Conservation (phyloP, 1,140 invertebrate genomes). For the Drosophila paulistorum region DNA sequence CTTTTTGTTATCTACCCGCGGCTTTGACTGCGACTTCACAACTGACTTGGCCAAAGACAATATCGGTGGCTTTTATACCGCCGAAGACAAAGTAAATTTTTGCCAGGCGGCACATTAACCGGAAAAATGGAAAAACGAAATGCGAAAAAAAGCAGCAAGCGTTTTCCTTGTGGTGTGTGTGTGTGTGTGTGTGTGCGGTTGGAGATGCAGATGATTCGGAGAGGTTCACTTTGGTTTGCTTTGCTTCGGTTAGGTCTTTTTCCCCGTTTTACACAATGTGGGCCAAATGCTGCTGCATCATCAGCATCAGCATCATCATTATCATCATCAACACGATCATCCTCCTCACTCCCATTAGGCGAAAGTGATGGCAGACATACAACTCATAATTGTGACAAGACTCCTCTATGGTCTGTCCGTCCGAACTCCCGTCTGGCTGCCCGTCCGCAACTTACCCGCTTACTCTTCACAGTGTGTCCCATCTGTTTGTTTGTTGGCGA, state of each 20-base stretch:
- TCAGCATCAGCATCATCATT: slow-evolving; percentile 37
- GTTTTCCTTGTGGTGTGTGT: slow-evolving; percentile 29
- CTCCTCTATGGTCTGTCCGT: not conserved
- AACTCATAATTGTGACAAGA: slow-evolving; percentile 11
- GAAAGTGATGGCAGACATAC: slow-evolving; percentile 9
- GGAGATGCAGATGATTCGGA: slow-evolving; percentile 3
- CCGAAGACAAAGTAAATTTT: not conserved
- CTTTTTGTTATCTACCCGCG: slow-evolving; percentile 23
- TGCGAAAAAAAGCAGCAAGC: slow-evolving; percentile 37
- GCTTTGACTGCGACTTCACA: slow-evolving; percentile 51
- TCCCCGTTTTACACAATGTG: slow-evolving; percentile 36
- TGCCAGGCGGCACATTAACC: slow-evolving; percentile 30
- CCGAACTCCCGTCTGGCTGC: too few relatives aligned
- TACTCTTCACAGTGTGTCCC: not conserved
- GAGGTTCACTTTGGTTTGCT: not conserved
- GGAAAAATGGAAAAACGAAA: slow-evolving; percentile 45
- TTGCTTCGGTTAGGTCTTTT: slow-evolving; percentile 3
- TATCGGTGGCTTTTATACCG: slow-evolving; percentile 58
- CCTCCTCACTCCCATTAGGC: slow-evolving; percentile 6
- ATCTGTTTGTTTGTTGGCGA: slow-evolving; percentile 4
- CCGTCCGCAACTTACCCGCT: not conserved
- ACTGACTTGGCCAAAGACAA: slow-evolving; percentile 65
- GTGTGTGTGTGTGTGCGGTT: slow-evolving; percentile 18
- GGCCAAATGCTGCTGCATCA: slow-evolving; percentile 57
- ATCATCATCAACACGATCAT: not conserved